Base-by-base conservation (phyloP, 2,113 vertebrate genomes). In the Ibidorhyncha struthersii region DNA sequence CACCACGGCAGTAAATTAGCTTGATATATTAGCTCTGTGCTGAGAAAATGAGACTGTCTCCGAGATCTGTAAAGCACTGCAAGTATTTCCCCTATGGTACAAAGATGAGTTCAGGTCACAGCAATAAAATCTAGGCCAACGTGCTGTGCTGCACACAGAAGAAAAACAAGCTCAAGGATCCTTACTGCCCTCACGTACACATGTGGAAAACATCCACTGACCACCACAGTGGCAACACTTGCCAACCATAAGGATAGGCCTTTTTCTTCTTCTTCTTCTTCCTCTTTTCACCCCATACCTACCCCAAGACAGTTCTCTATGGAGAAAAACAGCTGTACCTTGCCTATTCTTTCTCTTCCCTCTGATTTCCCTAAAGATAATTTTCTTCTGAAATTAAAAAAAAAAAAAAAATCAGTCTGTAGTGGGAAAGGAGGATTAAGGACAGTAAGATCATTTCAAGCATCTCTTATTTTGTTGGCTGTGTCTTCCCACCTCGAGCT, bases 91-190 rank as follows among this genome's bases (percentile, higher is more conserved):
- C 95, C 84, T 86, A 87, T 63, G 95, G 95, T 96, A 91, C 95
- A 96, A 94, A 95, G 95, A 96, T 95, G 95, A 97, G 93, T 94
- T 97, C 90, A 91, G 95, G 94, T 97, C 95, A 97, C 91, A 95
- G 94, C 93, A 97, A 97, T 97, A 97, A 96, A 97, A 97, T 95
- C 90, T 88, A 94, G 95, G 86, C 93, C 95, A 97, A 95, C 70
- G 78, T 97, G 96, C 90, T 89, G 88, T 52, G 89, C 77, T 87
- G 97, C 95, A 96, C 96, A 87, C 30, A 84, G 82, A 65, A 56
- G 83, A 30, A 91, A 94, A 96, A 95, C 81, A 94, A 87, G 84
- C 85, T 58, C 11, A 5, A 59, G 74, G 78, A 85, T 93, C 93
- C 84, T 89, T 58, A 53, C 78, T 88, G 86, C 84, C 89, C 93